phyloP scores from a whole-genome alignment of 2,113 vertebrate genomes.

The Boleophthalmus pectinirostris region DNA sequence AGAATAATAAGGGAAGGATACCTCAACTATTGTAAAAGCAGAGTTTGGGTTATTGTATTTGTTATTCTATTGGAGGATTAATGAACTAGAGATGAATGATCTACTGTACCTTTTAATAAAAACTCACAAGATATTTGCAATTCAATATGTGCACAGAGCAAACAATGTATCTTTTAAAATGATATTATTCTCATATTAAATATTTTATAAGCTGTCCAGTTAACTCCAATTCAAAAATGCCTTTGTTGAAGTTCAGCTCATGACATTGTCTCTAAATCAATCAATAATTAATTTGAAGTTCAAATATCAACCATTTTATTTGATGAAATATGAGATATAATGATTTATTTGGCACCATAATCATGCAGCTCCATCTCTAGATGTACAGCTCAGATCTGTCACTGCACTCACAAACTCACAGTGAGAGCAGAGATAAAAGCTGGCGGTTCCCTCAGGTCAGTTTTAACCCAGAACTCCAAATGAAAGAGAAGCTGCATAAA shows the following conservation, averaged over 20 bases:
- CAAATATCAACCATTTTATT: not conserved
- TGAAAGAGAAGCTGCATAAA: slow-evolving; percentile 32
- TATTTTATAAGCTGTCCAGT: not conserved
- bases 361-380: slow-evolving; percentile 1
- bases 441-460: slow-evolving; percentile 44
- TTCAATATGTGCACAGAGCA: not conserved
- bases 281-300: not conserved
- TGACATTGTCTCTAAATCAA: not conserved
- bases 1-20: not conserved
- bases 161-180: not conserved
- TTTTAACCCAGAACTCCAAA: slow-evolving; percentile 50
- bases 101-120: too few species aligned
- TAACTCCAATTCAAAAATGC: not conserved
- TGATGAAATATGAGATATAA: not conserved
- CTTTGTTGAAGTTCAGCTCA: not conserved
- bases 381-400: slow-evolving; percentile 12
- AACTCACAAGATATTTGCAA: too few species aligned
- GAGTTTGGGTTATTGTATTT: too few species aligned
- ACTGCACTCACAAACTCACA: slow-evolving; percentile 35
- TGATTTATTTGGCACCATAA: not conserved
- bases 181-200: not conserved
- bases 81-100: too few species aligned
- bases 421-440: slow-evolving; percentile 38
- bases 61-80: too few species aligned
- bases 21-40: not conserved